Base-by-base conservation (phyloP, 2,113 vertebrate species). In the Istiophorus platypterus region DNA sequence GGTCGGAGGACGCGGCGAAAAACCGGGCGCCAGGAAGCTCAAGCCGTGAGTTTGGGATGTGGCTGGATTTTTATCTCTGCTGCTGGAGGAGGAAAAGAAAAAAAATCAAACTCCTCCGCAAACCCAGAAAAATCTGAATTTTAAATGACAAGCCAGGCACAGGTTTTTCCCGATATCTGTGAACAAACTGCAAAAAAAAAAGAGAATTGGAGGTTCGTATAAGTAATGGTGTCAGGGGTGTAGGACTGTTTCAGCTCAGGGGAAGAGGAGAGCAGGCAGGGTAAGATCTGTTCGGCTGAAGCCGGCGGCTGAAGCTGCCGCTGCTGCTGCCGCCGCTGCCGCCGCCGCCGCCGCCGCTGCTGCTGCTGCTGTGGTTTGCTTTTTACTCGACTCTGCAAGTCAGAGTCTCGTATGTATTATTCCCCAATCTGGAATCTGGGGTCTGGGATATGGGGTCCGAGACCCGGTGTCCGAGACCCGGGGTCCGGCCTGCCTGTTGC, bases 201-300 rank as follows among this genome's bases (percentile, higher is more conserved):
- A n/a, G n/a, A n/a, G n/a, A n/a, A n/a, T n/a, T n/a, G n/a, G n/a
- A n/a, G n/a, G n/a, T n/a, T n/a, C n/a, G n/a, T n/a, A n/a, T n/a
- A n/a, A n/a, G 37, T 62, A 37, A n/a, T 45, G 1, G 10, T 56
- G 52, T n/a, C 17, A n/a, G 51, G 2, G 15, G 18, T 49, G 8
- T 7, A 20, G 1, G 47, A 11, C 6, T 5, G 37, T 39, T 1
- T 39, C 10, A 14, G 41, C 76, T 75, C 64, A 2, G 71, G 49
- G 76, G 67, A 72, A 24, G 41, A 17, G n/a, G 7, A 18, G 42
- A 51, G 58, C 37, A 39, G 26, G 58, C 76, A 71, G 71, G 65
- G 59, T 52, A 26, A 69, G 64, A 78, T 81, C 54, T 45, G 64
- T 1, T 54, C 3, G 31, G 31, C 31, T 34, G 31, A 3, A 39